These are phyloP conservation scores for Leptopilina clavipes DNA, from an alignment of 1,140 invertebrate species.

Conservation along the genomic window DNA sequence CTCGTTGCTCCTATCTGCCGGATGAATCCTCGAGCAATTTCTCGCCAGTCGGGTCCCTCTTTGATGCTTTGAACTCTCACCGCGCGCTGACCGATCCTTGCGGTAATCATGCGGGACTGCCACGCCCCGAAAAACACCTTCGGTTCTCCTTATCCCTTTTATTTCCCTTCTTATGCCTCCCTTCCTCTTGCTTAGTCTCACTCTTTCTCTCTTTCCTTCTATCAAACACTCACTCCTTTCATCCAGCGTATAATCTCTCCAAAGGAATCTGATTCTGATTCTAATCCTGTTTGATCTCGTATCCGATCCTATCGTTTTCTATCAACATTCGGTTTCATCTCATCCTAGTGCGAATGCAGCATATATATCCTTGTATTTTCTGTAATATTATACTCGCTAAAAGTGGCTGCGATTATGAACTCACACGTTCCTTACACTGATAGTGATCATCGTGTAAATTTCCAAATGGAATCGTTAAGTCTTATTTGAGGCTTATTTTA, in stretches of 20 bases:
- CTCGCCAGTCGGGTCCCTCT: constrained; percentile 72
- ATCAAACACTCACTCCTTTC: constrained; percentile 47
- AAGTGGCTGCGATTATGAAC: constrained; percentile 3
- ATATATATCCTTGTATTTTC: constrained; percentile 12
- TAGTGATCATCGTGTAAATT: constrained; percentile 17
- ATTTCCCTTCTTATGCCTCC: constrained; percentile 39
- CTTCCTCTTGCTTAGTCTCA: constrained; percentile 45
- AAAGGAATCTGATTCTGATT: constrained; percentile 53
- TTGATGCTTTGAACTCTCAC: constrained; percentile 75
- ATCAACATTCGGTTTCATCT: constrained; percentile 42
- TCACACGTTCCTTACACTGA: background rate
- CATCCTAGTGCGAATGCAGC: background rate
- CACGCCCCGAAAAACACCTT: constrained; percentile 75
- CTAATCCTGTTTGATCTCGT: constrained; percentile 38
- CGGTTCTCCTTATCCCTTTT: constrained; percentile 60
- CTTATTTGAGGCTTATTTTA: background rate
- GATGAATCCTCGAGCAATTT: constrained; percentile 74
- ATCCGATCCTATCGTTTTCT: constrained; percentile 47
- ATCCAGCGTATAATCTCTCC: constrained; percentile 45
- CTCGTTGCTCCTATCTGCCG: constrained; percentile 62
- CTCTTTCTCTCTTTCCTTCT: constrained; percentile 49
- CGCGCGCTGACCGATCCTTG: constrained; percentile 73
- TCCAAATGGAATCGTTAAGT: constrained; percentile 24
- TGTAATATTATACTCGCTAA: constrained; percentile 18
- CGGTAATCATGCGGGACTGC: constrained; percentile 73